Percentiles rank a stretch among this genome's conserved stretches.
These are phyloP conservation scores for Sycobia sp. DNA, from an alignment of 1,140 invertebrate species.

Conservation along the genomic window DNA sequence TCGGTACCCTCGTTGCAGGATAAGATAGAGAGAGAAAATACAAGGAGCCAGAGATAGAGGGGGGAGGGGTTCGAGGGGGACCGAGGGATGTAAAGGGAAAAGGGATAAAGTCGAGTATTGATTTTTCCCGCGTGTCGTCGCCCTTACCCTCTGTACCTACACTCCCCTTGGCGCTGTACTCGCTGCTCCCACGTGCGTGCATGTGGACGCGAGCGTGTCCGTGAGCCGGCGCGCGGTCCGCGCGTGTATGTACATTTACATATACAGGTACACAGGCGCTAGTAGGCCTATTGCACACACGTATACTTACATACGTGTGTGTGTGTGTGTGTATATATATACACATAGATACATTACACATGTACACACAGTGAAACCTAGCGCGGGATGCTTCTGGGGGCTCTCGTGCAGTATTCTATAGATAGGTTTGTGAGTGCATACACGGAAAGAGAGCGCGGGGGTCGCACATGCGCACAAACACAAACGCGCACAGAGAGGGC, in stretches of 20 bases:
- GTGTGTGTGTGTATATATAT: background rate
- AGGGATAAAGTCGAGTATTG: conserved; percentile 46
- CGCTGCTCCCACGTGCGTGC: conserved; percentile 30
- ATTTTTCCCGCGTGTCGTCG: conserved; percentile 39
- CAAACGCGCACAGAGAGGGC: too few species aligned
- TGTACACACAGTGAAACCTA: too few species aligned
- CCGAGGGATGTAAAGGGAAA: conserved; percentile 34
- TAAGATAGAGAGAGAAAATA: too few species aligned
- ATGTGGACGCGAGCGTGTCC: background rate
- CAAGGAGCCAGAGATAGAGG: background rate
- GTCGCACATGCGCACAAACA: too few species aligned
- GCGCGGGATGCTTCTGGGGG: too few species aligned
- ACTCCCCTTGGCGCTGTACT: conserved; percentile 40
- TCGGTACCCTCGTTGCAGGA: too few species aligned
- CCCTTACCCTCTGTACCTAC: conserved; percentile 24
- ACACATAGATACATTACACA: too few species aligned
- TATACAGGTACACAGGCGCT: background rate
- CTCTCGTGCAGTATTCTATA: too few species aligned
- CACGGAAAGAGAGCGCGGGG: background rate
- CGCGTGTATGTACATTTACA: background rate
- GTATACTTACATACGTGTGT: background rate
- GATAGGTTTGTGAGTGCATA: background rate
- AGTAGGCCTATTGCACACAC: too few species aligned
- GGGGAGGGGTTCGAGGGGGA: background rate
- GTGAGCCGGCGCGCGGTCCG: background rate